phyloP scores from a whole-genome alignment of 37 sponge, comb jelly and placozoan species.

The Amphimedon queenslandica region DNA sequence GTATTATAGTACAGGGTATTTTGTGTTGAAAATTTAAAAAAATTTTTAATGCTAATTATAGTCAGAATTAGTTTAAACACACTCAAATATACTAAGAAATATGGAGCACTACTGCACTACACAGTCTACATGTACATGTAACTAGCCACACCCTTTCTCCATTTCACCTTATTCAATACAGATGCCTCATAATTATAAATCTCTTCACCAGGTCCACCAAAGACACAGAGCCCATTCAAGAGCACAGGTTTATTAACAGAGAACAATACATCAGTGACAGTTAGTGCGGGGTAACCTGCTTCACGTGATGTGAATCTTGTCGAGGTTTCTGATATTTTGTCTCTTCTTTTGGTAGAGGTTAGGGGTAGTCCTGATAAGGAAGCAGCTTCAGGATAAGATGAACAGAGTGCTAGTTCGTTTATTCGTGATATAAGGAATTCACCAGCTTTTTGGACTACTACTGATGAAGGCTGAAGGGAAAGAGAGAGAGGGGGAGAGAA shows the following conservation, averaged over 20 bases:
- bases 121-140: too few species aligned
- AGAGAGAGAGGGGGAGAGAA: background rate
- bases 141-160: too few species aligned
- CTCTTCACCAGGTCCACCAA: conserved; percentile 19
- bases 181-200: conserved; percentile 45
- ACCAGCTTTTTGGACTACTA: conserved; percentile 54
- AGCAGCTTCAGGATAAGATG: conserved; percentile 57
- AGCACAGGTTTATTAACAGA: conserved; percentile 62
- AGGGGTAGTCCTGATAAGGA: conserved; percentile 33
- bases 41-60: too few species aligned
- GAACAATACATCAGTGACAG: conserved; percentile 43
- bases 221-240: conserved; percentile 50
- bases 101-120: background rate
- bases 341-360: conserved; percentile 30
- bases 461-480: conserved; percentile 2
- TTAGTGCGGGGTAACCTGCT: conserved; percentile 25
- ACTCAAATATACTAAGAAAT: too few species aligned
- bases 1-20: too few species aligned
- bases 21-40: too few species aligned
- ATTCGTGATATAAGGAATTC: conserved; percentile 63
- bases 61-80: too few species aligned
- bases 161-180: conserved; percentile 7
- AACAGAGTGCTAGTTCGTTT: conserved; percentile 72
- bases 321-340: conserved; percentile 24
- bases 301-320: conserved; percentile 41